These are phyloP conservation scores for Epirrhoe tristata DNA, from an alignment of 2,888 invertebrate genomes.

Conservation along the genomic window DNA sequence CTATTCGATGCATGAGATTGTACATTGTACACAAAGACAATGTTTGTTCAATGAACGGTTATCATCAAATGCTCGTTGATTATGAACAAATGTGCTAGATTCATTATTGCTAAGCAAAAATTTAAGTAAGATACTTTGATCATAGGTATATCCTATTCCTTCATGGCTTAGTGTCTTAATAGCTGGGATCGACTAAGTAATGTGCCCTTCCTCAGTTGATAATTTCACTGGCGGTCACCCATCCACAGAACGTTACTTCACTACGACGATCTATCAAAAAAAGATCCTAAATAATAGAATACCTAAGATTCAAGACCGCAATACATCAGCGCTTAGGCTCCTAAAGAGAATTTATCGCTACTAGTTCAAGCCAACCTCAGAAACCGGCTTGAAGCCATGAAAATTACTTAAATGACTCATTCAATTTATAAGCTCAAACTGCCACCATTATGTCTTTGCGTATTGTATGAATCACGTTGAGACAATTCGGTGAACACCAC, in stretches of 20 bases:
- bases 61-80: neutral
- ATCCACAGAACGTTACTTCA: too few relatives aligned
- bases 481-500: slow-evolving; percentile 52
- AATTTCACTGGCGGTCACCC: too few relatives aligned
- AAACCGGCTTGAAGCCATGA: slow-evolving; percentile 35
- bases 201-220: too few relatives aligned
- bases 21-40: slow-evolving; percentile 8
- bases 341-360: neutral
- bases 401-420: slow-evolving; percentile 28
- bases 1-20: slow-evolving; percentile 18
- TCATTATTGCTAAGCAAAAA: neutral
- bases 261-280: too few relatives aligned
- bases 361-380: slow-evolving; percentile 18
- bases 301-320: neutral
- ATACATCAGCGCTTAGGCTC: neutral
- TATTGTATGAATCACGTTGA: slow-evolving; percentile 47
- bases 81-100: neutral
- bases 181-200: too few relatives aligned
- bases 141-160: too few relatives aligned
- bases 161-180: too few relatives aligned
- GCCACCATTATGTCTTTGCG: slow-evolving; percentile 23
- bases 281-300: too few relatives aligned
- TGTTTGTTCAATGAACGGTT: slow-evolving; percentile 1
- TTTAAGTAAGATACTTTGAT: neutral
- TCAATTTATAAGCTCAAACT: slow-evolving; percentile 20